Conservation (phyloP, 2,888 invertebrate genomes). For the Rhagophthalmus giganteus region DNA sequence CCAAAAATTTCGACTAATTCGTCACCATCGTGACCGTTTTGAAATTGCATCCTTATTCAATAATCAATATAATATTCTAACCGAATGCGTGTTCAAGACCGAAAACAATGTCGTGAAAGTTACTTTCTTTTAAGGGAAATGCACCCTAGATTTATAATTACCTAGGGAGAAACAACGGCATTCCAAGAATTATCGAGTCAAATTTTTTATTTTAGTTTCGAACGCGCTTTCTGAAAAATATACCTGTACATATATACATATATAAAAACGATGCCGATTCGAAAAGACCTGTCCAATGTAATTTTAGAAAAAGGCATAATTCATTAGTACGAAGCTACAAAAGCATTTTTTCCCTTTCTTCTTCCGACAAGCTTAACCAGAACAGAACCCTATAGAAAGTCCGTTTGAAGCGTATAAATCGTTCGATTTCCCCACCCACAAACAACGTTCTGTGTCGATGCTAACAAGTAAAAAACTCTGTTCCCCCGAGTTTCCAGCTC, state of each 20-base stretch:
- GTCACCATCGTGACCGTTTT: too few species aligned
- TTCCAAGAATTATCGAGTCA: too few species aligned
- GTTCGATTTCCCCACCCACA: constrained; percentile 45
- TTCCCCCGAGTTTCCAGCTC: constrained; percentile 37
- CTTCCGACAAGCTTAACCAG: constrained; percentile 26
- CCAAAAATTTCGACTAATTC: constrained; percentile 18
- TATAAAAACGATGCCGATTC: not conserved
- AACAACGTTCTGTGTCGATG: constrained; percentile 44
- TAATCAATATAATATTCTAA: too few species aligned
- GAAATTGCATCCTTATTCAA: constrained; percentile 4
- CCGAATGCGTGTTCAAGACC: too few species aligned
- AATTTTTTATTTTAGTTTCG: too few species aligned
- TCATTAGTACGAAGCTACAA: constrained; percentile 21
- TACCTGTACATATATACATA: too few species aligned
- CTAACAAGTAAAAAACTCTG: constrained; percentile 43
- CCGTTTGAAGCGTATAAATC: constrained; percentile 43
- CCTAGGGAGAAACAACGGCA: too few species aligned
- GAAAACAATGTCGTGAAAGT: too few species aligned
- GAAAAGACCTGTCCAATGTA: constrained; percentile 2
- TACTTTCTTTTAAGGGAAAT: too few species aligned
- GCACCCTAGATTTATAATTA: too few species aligned
- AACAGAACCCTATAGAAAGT: constrained; percentile 31
- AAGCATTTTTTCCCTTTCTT: constrained; percentile 28
- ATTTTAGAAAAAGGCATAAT: constrained; percentile 22
- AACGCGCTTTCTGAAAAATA: too few species aligned